phyloP scores from a whole-genome alignment of 2,888 invertebrate genomes.

The Fissipunctia ypsillon region DNA sequence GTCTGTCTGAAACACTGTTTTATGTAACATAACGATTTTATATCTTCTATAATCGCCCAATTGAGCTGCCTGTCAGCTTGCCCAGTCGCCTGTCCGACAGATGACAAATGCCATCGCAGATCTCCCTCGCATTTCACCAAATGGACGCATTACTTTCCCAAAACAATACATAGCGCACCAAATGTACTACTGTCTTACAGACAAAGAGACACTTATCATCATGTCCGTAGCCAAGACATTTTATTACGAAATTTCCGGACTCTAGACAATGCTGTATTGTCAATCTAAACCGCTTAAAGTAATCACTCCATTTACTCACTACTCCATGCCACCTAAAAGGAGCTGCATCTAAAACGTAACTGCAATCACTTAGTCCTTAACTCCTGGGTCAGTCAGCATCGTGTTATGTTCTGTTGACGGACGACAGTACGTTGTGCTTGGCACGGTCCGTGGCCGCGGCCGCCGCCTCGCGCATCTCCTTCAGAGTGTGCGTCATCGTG shows the following conservation, averaged over 20 bases:
- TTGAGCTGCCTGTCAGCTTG: background rate
- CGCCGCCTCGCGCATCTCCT: conserved; percentile 94
- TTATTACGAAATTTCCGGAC: background rate
- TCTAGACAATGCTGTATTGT: background rate
- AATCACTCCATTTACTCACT: conserved; percentile 45
- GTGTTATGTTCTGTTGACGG: conserved; percentile 86
- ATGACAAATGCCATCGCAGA: background rate
- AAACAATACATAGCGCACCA: conserved; percentile 1
- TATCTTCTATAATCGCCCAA: background rate
- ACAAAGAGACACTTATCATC: background rate
- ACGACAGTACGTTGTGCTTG: conserved; percentile 91
- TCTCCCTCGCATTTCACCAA: background rate
- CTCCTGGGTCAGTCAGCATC: conserved; percentile 53
- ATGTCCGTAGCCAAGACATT: background rate
- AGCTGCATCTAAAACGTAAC: background rate
- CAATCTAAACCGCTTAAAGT: background rate
- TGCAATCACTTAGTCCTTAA: conserved; percentile 37
- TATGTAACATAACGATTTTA: background rate
- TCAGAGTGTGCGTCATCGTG: conserved; percentile 78
- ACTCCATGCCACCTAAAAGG: background rate
- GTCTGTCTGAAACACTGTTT: background rate
- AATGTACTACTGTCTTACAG: no score
- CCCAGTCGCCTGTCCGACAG: no score
- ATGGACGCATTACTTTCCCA: background rate
- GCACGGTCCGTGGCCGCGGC: conserved; percentile 95